A percentile compares a stretch with the other conserved stretches of the same genome.
phyloP scores from a whole-genome alignment of 2,888 invertebrate species.

The Phrixothrix hirtus region DNA sequence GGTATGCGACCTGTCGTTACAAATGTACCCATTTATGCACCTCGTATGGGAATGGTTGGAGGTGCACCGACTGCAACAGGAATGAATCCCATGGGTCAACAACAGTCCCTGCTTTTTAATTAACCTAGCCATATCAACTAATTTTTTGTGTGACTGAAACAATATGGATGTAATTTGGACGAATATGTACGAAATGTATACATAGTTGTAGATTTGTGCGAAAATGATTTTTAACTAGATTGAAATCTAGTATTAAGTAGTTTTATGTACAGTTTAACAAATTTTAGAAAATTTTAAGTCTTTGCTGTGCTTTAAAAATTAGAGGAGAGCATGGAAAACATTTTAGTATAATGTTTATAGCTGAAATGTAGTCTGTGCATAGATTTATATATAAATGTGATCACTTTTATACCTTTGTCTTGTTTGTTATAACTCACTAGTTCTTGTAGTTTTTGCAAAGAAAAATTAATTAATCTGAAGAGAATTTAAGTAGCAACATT shows the following conservation, averaged over 20 bases:
- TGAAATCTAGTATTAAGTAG: conserved; percentile 3
- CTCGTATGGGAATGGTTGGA: conserved; percentile 44
- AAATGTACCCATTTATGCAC: conserved; percentile 45
- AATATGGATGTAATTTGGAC: conserved; percentile 17
- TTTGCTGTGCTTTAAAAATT: conserved; percentile 13
- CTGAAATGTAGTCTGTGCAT: conserved; percentile 1
- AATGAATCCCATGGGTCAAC: conserved; percentile 47
- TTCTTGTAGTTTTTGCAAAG: background rate
- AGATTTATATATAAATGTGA: conserved; percentile 16
- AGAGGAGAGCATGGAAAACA: background rate
- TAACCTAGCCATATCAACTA: conserved; percentile 32
- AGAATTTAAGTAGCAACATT: background rate
- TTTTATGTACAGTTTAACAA: conserved; percentile 16
- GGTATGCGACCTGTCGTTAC: conserved; percentile 50
- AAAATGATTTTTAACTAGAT: background rate
- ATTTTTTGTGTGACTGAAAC: conserved; percentile 16
- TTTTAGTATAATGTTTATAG: background rate
- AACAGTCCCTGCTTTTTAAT: conserved; percentile 52
- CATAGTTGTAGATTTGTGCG: conserved; percentile 9
- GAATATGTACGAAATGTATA: conserved; percentile 20
- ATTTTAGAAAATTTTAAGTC: conserved; percentile 5
- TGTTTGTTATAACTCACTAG: conserved; percentile 11
- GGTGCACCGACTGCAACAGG: conserved; percentile 41
- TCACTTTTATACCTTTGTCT: conserved; percentile 20
- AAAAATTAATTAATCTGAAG: background rate